Evolutionary conservation across 2,113 vertebrate genomes (phyloP), one percentile per base, ranked within the genome.

Genomic region (Deroptyus accipitrinus): DNA sequence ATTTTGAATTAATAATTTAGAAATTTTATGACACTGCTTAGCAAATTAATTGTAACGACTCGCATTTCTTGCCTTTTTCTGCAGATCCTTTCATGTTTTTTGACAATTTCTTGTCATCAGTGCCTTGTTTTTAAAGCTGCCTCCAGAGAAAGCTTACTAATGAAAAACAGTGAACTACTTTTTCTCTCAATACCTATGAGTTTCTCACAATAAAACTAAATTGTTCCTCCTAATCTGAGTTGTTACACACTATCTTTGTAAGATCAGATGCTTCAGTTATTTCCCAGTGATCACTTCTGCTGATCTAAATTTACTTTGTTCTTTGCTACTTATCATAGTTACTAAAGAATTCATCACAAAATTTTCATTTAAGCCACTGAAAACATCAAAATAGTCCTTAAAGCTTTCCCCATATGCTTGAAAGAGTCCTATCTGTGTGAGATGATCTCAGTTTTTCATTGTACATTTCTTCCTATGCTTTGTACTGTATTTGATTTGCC

Each of bases 271-370:
- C 35, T 88, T 76, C 48, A 35, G 30, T 76, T 70, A 17, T 55
- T 86, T 92, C 75, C 70, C 64, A 83, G 30, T 42, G 39, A 83
- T 86, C 51, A 31, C 48, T 78, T 86, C 78, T 18, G 67, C 57
- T 92, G 89, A 88, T 73, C 80, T 83, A 66, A 83, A 77, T 80
- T 54, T 24, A 55, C 23, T 93, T 19, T 10, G 19, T 64, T 63
- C 48, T 82, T 84, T 90, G 20, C 33, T 62, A 49, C 55, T 82
- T 31, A 87, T 44, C 31, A 11, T 7, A 55, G 11, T 12, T 75
- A n/a, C n/a, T 75, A n/a, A 22, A 37, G 30, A 75, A 75, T 72
- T 39, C 52, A 46, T 67, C 17, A 59, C 87, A 18, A 22, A 7
- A 18, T 74, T 82, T 67, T 28, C 33, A 72, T 57, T 80, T 81